These are phyloP conservation scores for Falco novaeseelandiae DNA, from an alignment of 2,797 vertebrate species.

Conservation along the genomic window DNA sequence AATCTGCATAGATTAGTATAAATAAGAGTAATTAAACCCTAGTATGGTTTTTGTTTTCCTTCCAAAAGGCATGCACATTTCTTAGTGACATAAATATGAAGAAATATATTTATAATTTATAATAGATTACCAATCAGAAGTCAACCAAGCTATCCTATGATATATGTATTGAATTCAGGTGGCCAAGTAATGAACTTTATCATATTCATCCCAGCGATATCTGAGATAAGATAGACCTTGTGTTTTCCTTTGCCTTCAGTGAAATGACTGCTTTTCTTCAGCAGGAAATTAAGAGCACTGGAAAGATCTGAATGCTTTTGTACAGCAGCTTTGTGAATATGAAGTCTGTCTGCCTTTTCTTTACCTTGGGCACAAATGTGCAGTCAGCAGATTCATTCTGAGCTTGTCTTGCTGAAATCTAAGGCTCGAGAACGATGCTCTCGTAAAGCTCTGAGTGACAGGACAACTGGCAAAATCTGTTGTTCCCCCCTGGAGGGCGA, in stretches of 20 bases:
- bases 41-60: background rate
- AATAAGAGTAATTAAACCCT: background rate
- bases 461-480: background rate
- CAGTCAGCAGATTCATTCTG: background rate
- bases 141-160: background rate
- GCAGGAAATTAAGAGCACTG: background rate
- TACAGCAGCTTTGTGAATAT: background rate
- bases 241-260: background rate
- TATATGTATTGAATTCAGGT: background rate
- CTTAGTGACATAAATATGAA: background rate
- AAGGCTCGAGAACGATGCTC: fast-evolving
- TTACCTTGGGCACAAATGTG: background rate
- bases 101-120: background rate
- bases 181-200: background rate
- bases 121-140: background rate
- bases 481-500: background rate
- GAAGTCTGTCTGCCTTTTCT: background rate
- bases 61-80: background rate
- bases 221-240: background rate
- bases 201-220: background rate
- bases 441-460: background rate
- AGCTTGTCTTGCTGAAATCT: background rate
- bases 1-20: conserved; percentile 19
- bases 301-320: background rate
- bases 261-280: background rate